These are phyloP conservation scores for Natrix natrix DNA, from an alignment of 2,797 vertebrate species.

Conservation along the genomic window DNA sequence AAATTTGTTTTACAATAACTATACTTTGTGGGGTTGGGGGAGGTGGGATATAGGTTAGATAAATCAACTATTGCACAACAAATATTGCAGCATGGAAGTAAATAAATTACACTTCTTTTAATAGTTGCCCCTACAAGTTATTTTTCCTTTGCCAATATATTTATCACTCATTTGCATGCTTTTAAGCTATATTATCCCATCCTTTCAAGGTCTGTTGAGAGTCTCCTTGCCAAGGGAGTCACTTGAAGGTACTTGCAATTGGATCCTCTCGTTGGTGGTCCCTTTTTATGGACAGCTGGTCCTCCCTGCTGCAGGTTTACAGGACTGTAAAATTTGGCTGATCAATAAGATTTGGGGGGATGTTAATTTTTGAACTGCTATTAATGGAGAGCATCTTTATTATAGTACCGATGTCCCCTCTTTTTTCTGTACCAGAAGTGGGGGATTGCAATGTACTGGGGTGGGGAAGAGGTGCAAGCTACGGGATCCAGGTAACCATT, in stretches of 20 bases:
- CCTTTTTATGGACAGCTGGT: neutral
- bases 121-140: neutral
- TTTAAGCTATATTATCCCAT: neutral
- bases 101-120: neutral
- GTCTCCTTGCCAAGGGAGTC: neutral
- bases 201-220: neutral
- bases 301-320: neutral
- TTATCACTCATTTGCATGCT: neutral
- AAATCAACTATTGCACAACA: neutral
- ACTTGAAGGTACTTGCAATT: neutral
- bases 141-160: neutral
- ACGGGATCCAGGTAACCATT: neutral
- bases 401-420: neutral
- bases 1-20: constrained; percentile 4
- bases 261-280: neutral
- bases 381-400: neutral
- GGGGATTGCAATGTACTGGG: neutral
- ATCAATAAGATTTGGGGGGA: neutral
- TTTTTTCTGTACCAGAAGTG: neutral
- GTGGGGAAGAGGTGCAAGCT: neutral
- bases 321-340: neutral
- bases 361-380: neutral
- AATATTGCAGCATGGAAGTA: neutral
- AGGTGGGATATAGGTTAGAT: neutral
- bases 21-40: neutral